Evolutionary conservation across 2,888 invertebrate species (phyloP).

Genomic region (Lycia hirtaria): DNA sequence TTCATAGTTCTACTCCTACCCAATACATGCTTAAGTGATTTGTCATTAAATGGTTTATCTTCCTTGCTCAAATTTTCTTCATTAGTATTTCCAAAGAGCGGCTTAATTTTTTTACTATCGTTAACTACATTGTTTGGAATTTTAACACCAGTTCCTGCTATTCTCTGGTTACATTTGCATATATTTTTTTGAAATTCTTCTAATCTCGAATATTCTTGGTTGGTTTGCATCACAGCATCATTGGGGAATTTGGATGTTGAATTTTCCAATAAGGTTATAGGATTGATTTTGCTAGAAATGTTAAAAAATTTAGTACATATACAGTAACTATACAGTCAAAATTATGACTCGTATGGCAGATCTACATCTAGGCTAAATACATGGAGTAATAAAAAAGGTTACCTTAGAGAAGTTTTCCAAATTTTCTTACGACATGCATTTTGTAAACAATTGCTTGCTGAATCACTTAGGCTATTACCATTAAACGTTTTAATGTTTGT

Average conservation of each 20-base stretch:
- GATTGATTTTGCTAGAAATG: slow-evolving; percentile 64
- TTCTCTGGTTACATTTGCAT: slow-evolving; percentile 60
- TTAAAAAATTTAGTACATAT: not conserved
- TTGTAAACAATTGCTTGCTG: slow-evolving; percentile 50
- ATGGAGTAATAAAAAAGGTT: too few species aligned
- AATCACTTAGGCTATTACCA: slow-evolving; percentile 50
- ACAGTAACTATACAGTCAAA: too few species aligned
- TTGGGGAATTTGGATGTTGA: slow-evolving; percentile 53
- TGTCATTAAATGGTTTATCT: slow-evolving; percentile 42
- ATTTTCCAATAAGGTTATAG: slow-evolving; percentile 55
- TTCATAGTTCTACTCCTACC: slow-evolving; percentile 42
- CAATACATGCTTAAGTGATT: slow-evolving; percentile 60
- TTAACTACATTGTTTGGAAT: slow-evolving; percentile 23
- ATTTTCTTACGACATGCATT: slow-evolving; percentile 50
- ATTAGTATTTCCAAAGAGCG: slow-evolving; percentile 44
- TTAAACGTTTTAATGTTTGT: slow-evolving; percentile 49
- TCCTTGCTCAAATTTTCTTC: slow-evolving; percentile 55
- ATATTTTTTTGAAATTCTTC: slow-evolving; percentile 50
- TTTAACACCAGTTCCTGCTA: slow-evolving; percentile 32
- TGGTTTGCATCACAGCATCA: slow-evolving; percentile 52
- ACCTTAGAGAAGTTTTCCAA: slow-evolving; percentile 68
- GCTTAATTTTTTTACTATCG: slow-evolving; percentile 34
- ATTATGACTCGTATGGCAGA: too few species aligned
- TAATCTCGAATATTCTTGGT: slow-evolving; percentile 36
- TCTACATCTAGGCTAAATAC: too few species aligned